These are phyloP conservation scores for Chelonoidis abingdonii DNA, from an alignment of 2,113 vertebrate genomes.

Conservation along the genomic window DNA sequence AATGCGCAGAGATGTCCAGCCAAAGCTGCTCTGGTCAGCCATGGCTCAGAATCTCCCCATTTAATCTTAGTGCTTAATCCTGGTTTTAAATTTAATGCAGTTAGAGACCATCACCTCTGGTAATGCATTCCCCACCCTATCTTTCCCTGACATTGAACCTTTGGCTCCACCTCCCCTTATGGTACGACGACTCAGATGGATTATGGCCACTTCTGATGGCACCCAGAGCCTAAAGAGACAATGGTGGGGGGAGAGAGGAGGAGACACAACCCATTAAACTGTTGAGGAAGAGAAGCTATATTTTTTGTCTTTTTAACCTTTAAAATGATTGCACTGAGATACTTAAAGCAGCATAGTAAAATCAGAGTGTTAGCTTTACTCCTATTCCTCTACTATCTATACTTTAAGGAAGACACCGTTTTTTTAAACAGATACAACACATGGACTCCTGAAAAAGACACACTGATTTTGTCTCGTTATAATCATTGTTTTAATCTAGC, in stretches of 20 bases:
- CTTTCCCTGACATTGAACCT: conserved; percentile 31
- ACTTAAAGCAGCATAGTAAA: too few species aligned
- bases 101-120: conserved; percentile 46
- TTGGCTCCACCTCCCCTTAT: conserved; percentile 53
- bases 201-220: neutral
- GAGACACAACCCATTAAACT: neutral
- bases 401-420: neutral
- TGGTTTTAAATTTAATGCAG: conserved; percentile 67
- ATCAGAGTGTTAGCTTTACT: neutral
- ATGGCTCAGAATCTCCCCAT: conserved; percentile 44
- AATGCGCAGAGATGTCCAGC: neutral
- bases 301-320: neutral
- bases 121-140: conserved; percentile 25
- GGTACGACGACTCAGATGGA: neutral
- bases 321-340: neutral
- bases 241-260: neutral
- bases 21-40: conserved; percentile 49
- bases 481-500: neutral
- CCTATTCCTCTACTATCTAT: neutral
- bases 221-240: neutral
- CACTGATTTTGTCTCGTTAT: neutral
- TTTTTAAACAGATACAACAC: neutral
- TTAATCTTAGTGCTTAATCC: conserved; percentile 58
- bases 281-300: neutral
- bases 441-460: neutral